Conservation (phyloP, 2,888 invertebrate species). For the Polyommatus icarus region DNA sequence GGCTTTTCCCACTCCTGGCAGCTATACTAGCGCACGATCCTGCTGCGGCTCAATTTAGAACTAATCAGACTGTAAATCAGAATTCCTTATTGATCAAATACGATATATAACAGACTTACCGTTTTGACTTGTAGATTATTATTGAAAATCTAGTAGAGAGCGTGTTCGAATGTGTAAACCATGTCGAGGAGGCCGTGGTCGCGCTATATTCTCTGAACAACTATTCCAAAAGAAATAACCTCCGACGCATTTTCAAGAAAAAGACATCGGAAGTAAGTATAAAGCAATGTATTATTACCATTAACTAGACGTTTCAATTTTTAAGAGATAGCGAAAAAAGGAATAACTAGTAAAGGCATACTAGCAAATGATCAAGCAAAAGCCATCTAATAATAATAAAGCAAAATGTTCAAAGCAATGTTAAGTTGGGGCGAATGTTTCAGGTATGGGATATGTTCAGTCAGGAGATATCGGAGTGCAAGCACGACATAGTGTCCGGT, state of each 20-base stretch:
- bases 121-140: constrained; percentile 79
- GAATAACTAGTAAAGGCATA: background rate
- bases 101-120: background rate
- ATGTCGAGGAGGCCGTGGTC: constrained; percentile 90
- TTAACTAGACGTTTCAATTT: no score
- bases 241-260: constrained; percentile 84
- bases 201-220: constrained; percentile 88
- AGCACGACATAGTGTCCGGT: constrained; percentile 83
- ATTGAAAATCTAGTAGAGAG: constrained; percentile 90
- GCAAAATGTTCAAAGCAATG: background rate
- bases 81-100: background rate
- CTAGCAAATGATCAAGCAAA: background rate
- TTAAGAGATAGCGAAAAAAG: background rate
- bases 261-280: constrained; percentile 83
- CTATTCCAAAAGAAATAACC: constrained; percentile 86
- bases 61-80: no score
- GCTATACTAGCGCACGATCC: no score
- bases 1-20: no score
- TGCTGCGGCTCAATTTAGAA: no score
- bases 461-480: constrained; percentile 86
- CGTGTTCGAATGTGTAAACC: constrained; percentile 88
- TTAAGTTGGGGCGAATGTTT: background rate
- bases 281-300: no score
- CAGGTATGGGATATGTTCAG: constrained; percentile 88
- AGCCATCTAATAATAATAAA: background rate